These are phyloP conservation scores for Rutpela maculata DNA, from an alignment of 2,888 invertebrate species.

Conservation along the genomic window DNA sequence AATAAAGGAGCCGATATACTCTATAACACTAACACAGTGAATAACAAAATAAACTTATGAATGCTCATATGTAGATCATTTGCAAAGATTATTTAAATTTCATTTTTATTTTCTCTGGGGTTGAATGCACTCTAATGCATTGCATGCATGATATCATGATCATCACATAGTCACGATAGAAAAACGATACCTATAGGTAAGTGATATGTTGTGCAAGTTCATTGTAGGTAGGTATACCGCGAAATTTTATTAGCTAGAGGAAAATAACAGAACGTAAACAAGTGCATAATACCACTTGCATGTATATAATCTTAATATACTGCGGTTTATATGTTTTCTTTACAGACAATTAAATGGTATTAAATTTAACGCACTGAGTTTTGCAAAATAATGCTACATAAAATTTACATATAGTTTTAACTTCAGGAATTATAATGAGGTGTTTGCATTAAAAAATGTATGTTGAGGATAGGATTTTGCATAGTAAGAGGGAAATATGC, in stretches of 20 bases:
- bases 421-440: too few species aligned
- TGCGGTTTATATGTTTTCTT: background rate
- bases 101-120: conserved; percentile 25
- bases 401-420: too few species aligned
- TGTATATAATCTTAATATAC: background rate
- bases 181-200: conserved; percentile 1
- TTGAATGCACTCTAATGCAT: conserved; percentile 37
- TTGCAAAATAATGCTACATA: too few species aligned
- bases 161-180: conserved; percentile 4
- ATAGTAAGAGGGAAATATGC: too few species aligned
- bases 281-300: background rate
- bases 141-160: conserved; percentile 34
- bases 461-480: too few species aligned
- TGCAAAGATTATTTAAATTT: conserved; percentile 25
- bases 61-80: conserved; percentile 20
- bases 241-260: background rate
- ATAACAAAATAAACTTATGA: conserved; percentile 8
- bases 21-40: background rate
- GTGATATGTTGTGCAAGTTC: conserved; percentile 8
- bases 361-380: background rate
- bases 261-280: background rate
- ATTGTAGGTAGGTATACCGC: background rate
- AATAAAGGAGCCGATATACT: background rate
- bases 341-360: background rate
- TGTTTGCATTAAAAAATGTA: too few species aligned